Percentiles rank a stretch among this genome's conserved stretches.
These are phyloP conservation scores for Turritopsis dohrnii DNA, from an alignment of 30 jellyfish, hydroid and myxozoan species.

Conservation along the genomic window DNA sequence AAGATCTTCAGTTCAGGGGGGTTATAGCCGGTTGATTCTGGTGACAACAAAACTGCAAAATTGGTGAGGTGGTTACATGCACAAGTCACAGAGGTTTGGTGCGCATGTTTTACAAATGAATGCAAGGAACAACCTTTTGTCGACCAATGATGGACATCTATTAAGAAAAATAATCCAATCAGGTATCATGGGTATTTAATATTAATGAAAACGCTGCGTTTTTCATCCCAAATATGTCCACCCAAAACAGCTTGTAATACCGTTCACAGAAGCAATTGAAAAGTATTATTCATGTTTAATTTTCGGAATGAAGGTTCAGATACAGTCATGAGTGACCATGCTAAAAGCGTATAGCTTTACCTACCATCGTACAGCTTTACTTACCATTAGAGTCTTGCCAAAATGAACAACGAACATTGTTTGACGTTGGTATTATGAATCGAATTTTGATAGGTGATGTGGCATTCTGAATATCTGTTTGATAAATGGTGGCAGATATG, in stretches of 20 bases:
- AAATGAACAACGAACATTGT: background rate
- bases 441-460: background rate
- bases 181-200: background rate
- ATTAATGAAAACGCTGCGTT: background rate
- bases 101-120: background rate
- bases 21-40: background rate
- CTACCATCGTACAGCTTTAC: too few relatives aligned
- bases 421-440: background rate
- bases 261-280: too few relatives aligned
- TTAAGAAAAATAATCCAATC: background rate
- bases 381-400: background rate
- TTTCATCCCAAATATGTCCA: too few relatives aligned
- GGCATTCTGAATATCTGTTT: background rate
- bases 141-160: background rate
- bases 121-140: background rate
- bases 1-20: background rate
- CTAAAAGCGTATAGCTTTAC: too few relatives aligned
- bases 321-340: too few relatives aligned
- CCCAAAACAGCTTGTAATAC: too few relatives aligned
- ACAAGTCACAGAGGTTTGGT: background rate
- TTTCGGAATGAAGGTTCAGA: too few relatives aligned
- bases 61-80: slow-evolving; percentile 5
- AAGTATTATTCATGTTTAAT: too few relatives aligned
- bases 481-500: slow-evolving; percentile 9
- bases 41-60: slow-evolving; percentile 3